Percentiles rank a stretch among this genome's conserved stretches.
Evolutionary conservation across 2,113 vertebrate species (phyloP).

Genomic region (Aptenodytes patagonicus): DNA sequence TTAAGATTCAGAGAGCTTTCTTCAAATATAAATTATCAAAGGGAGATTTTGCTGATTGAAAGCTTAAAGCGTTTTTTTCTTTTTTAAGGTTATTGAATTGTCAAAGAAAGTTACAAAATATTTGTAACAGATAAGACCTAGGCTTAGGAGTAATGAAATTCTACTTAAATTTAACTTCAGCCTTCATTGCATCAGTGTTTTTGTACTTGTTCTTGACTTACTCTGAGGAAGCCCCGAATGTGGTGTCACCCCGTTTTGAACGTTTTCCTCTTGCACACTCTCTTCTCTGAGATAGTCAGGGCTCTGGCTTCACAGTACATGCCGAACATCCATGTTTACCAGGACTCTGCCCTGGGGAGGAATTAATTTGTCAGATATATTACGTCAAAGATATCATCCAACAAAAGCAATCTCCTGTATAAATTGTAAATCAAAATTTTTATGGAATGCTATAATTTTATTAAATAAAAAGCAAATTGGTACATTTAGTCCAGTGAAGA

Average conservation of each 20-base stretch:
- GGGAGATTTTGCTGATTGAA: not conserved
- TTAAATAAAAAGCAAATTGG: not conserved
- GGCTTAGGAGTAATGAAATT: not conserved
- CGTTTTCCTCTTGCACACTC: not conserved
- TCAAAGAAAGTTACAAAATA: slow-evolving; percentile 1
- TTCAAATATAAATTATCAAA: slow-evolving; percentile 2
- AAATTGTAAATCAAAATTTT: not conserved
- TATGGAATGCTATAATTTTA: not conserved
- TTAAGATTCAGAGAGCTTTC: not conserved
- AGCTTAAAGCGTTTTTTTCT: not conserved
- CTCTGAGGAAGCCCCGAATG: not conserved
- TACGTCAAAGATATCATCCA: not conserved
- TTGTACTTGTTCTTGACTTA: not conserved
- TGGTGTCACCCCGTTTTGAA: not conserved
- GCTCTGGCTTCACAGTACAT: not conserved
- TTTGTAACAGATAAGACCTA: not conserved
- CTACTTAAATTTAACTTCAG: not conserved
- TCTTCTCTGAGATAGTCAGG: not conserved
- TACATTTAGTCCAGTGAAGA: not conserved
- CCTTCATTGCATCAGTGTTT: not conserved
- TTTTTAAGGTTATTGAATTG: not conserved
- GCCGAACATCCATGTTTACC: not conserved
- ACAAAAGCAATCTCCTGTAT: not conserved
- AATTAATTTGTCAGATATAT: not conserved
- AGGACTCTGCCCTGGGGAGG: not conserved